Conservation (phyloP, 2,113 vertebrate species). For the Tautogolabrus adspersus region DNA sequence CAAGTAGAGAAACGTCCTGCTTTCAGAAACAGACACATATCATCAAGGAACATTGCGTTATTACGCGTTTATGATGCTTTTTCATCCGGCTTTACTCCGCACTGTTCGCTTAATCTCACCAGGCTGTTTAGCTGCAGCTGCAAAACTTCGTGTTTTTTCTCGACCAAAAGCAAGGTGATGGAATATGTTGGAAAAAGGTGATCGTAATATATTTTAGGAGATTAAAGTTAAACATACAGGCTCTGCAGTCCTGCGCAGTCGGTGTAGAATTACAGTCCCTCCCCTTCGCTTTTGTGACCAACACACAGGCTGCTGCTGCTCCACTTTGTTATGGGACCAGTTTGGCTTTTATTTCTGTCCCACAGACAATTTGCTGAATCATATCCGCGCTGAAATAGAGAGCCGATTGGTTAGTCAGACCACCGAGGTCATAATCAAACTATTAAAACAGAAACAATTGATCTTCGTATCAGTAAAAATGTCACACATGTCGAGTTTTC, state of each 20-base stretch:
- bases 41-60: rapidly evolving
- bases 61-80: neutral
- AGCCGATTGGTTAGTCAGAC: neutral
- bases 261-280: constrained; percentile 76
- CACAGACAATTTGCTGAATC: neutral
- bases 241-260: constrained; percentile 40
- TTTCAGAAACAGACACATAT: rapidly evolving
- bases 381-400: rapidly evolving
- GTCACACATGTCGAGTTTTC: rapidly evolving
- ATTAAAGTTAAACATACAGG: constrained; percentile 22
- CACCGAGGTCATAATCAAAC: rapidly evolving
- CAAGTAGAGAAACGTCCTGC: rapidly evolving
- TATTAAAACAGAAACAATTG: rapidly evolving
- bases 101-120: neutral
- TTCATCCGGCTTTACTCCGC: neutral
- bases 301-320: constrained; percentile 12
- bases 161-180: rapidly evolving
- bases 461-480: neutral
- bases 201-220: neutral
- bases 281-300: constrained; percentile 47
- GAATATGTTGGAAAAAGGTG: neutral
- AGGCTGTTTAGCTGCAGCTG: neutral
- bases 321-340: neutral
- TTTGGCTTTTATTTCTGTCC: constrained; percentile 1
- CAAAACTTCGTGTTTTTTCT: neutral